Conservation (phyloP, 2,888 invertebrate genomes). For the Tetheella fluctuosa region DNA sequence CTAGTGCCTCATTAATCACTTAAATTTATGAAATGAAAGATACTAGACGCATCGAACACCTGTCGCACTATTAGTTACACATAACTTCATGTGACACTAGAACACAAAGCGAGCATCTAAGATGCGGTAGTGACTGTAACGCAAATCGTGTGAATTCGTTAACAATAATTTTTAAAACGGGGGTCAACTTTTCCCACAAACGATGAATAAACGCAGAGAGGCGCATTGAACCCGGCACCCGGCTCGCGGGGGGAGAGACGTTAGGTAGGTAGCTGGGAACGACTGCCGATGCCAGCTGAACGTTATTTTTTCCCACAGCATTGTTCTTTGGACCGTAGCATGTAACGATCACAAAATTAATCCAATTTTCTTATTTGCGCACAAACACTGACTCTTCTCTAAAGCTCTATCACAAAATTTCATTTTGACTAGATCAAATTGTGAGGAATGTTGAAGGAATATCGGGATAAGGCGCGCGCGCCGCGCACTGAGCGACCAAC, state of each 20-base stretch:
- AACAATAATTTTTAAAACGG: constrained; percentile 80
- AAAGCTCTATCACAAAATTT: constrained; percentile 50
- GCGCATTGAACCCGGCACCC: constrained; percentile 83
- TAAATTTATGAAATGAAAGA: constrained; percentile 30
- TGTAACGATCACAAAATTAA: constrained; percentile 60
- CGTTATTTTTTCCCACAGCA: constrained; percentile 86
- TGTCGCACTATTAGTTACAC: constrained; percentile 20
- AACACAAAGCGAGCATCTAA: constrained; percentile 43
- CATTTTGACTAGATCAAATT: constrained; percentile 66
- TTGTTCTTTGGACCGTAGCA: constrained; percentile 82
- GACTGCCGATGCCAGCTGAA: constrained; percentile 83
- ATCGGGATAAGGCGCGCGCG: constrained; percentile 71
- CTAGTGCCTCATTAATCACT: constrained; percentile 47
- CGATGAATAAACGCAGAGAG: constrained; percentile 83
- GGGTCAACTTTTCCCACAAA: constrained; percentile 85
- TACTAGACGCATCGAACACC: constrained; percentile 14
- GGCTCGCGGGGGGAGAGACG: constrained; percentile 77
- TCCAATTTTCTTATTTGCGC: constrained; percentile 57
- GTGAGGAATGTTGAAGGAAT: constrained; percentile 62
- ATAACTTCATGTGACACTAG: constrained; percentile 18
- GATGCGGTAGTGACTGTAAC: constrained; percentile 67
- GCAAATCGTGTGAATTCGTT: constrained; percentile 81
- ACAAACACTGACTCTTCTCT: constrained; percentile 49
- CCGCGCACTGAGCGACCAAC: constrained; percentile 75
- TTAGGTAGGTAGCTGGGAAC: constrained; percentile 82